phyloP scores from a whole-genome alignment of 2,797 vertebrate species.

The Fistularia tabacaria region DNA sequence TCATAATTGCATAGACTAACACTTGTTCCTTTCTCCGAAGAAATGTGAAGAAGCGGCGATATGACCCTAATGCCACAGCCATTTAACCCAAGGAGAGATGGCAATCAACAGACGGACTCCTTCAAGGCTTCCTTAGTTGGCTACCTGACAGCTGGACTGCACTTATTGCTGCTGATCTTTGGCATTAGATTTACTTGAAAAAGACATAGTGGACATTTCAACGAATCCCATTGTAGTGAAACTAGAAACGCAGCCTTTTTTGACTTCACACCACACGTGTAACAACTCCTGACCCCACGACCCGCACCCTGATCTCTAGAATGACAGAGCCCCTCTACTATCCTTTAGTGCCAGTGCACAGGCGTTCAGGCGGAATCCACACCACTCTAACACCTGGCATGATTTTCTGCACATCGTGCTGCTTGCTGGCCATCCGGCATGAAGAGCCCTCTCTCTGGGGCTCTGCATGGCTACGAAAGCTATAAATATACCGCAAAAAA shows the following conservation, averaged over 20 bases:
- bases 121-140: conserved; percentile 74
- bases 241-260: conserved; percentile 73
- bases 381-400: conserved; percentile 82
- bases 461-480: conserved; percentile 89
- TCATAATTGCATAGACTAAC: conserved; percentile 58
- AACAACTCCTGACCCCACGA: conserved; percentile 15
- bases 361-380: conserved; percentile 72
- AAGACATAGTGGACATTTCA: conserved; percentile 76
- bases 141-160: conserved; percentile 73
- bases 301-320: conserved; percentile 53
- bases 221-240: conserved; percentile 75
- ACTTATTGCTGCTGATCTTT: conserved; percentile 78
- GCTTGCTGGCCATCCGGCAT: conserved; percentile 82
- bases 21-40: conserved; percentile 77
- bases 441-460: conserved; percentile 83
- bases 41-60: conserved; percentile 98
- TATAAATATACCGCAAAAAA: conserved; percentile 63
- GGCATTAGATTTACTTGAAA: conserved; percentile 77
- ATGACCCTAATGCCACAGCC: conserved; percentile 88
- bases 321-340: conserved; percentile 77
- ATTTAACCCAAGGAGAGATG: conserved; percentile 79
- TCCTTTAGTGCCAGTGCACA: conserved; percentile 81
- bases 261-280: conserved; percentile 53
- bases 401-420: conserved; percentile 75
- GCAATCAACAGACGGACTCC: conserved; percentile 65